A percentile compares a stretch with the other conserved stretches of the same genome.
These are phyloP conservation scores for Beris chalybata DNA, from an alignment of 2,888 invertebrate species.

Conservation along the genomic window DNA sequence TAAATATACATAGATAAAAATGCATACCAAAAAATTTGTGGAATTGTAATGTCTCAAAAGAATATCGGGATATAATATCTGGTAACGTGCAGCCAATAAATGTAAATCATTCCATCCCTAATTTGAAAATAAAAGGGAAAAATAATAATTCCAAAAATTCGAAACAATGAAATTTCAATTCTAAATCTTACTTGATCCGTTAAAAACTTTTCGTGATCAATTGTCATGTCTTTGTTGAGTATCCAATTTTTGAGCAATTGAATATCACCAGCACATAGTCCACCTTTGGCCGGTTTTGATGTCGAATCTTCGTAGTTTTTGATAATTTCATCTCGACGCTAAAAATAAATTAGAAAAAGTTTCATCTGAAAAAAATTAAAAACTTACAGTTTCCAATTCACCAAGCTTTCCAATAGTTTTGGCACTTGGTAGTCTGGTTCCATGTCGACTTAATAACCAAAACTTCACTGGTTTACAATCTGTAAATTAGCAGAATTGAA, in stretches of 20 bases:
- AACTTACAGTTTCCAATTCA: conserved; percentile 59
- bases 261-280: conserved; percentile 70
- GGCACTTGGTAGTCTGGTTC: conserved; percentile 67
- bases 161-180: conserved; percentile 1
- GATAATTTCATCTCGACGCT: conserved; percentile 62
- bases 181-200: conserved; percentile 54
- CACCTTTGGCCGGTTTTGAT: conserved; percentile 59
- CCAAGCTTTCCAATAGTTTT: conserved; percentile 61
- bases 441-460: conserved; percentile 73
- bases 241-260: conserved; percentile 67
- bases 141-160: conserved; percentile 4
- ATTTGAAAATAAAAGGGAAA: neutral
- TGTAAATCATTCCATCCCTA: conserved; percentile 66
- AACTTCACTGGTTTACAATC: conserved; percentile 73
- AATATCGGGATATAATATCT: conserved; percentile 65
- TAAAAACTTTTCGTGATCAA: conserved; percentile 62
- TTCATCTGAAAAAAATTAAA: neutral
- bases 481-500: conserved; percentile 47
- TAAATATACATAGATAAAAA: no score
- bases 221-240: conserved; percentile 65
- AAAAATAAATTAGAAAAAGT: neutral
- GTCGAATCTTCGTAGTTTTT: conserved; percentile 64
- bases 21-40: conserved; percentile 62
- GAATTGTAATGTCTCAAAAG: conserved; percentile 59
- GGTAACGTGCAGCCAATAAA: conserved; percentile 68